phyloP scores from a whole-genome alignment of 2,888 invertebrate species.

The Thereva unica region DNA sequence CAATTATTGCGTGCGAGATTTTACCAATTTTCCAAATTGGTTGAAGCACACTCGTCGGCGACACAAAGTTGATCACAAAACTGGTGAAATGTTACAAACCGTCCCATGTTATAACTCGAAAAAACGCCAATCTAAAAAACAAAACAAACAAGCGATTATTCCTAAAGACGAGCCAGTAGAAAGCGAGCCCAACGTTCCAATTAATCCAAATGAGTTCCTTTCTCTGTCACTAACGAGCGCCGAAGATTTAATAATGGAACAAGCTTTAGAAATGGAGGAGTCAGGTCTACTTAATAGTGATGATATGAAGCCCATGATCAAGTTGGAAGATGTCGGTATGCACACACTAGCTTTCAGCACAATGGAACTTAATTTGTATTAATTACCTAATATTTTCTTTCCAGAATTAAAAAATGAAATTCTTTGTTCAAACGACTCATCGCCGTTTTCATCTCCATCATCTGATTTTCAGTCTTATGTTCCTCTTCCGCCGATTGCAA shows the following conservation, averaged over 20 bases:
- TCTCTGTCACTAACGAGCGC: slow-evolving; percentile 49
- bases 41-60: slow-evolving; percentile 64
- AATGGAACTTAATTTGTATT: no score
- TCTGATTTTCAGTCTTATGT: slow-evolving; percentile 9
- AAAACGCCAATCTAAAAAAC: slow-evolving; percentile 44
- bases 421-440: slow-evolving; percentile 52
- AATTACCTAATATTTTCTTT: no score
- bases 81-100: slow-evolving; percentile 55
- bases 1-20: slow-evolving; percentile 64
- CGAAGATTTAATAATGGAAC: slow-evolving; percentile 57
- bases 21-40: slow-evolving; percentile 66
- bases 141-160: slow-evolving; percentile 42
- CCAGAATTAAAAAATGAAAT: slow-evolving; percentile 15
- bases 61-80: slow-evolving; percentile 61
- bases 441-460: slow-evolving; percentile 53
- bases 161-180: slow-evolving; percentile 42
- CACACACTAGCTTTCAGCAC: no score
- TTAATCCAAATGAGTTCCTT: slow-evolving; percentile 44
- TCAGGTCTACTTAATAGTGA: slow-evolving; percentile 49
- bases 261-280: slow-evolving; percentile 57
- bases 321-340: neutral
- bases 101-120: slow-evolving; percentile 53
- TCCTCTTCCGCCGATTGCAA: slow-evolving; percentile 22
- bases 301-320: slow-evolving; percentile 41
- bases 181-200: slow-evolving; percentile 44